phyloP scores from a whole-genome alignment of 1,140 invertebrate species.

The Drosophila bifasciata region DNA sequence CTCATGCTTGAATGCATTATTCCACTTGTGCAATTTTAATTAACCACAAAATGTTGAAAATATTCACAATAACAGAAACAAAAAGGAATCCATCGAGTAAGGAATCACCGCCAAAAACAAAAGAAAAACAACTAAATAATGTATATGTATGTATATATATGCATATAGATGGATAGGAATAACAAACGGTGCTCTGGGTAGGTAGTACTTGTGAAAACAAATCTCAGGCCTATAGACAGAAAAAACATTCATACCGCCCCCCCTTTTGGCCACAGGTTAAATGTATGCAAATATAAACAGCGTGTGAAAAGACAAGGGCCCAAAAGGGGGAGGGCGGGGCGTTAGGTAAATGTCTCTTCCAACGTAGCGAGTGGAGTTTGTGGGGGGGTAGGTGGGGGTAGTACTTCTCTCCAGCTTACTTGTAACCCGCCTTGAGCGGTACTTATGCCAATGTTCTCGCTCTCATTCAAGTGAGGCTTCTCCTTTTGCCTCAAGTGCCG shows the following conservation, averaged over 20 bases:
- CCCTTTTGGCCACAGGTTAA: conserved; percentile 59
- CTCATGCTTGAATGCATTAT: conserved; percentile 11
- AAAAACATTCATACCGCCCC: conserved; percentile 47
- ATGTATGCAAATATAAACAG: conserved; percentile 80
- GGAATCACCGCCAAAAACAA: background rate
- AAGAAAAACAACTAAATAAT: conserved; percentile 42
- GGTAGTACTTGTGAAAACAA: conserved; percentile 63
- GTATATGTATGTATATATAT: background rate
- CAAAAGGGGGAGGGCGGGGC: conserved; percentile 6
- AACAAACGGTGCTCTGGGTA: conserved; percentile 24
- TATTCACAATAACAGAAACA: conserved; percentile 2
- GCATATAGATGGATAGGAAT: conserved; percentile 29
- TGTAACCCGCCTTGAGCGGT: conserved; percentile 61
- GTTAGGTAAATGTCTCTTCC: background rate
- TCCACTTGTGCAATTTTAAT: conserved; percentile 55
- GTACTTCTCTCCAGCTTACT: conserved; percentile 14
- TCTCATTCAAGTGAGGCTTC: conserved; percentile 24
- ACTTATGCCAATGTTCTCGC: conserved; percentile 73
- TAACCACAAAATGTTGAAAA: conserved; percentile 51
- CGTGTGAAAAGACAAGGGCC: conserved; percentile 64
- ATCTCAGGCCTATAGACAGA: conserved; percentile 43
- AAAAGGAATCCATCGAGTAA: no score
- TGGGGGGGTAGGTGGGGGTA: background rate
- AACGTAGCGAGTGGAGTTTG: background rate
- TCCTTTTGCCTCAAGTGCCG: conserved; percentile 46